These are phyloP conservation scores for Jacana jacana DNA, from an alignment of 2,113 vertebrate species.

Conservation along the genomic window DNA sequence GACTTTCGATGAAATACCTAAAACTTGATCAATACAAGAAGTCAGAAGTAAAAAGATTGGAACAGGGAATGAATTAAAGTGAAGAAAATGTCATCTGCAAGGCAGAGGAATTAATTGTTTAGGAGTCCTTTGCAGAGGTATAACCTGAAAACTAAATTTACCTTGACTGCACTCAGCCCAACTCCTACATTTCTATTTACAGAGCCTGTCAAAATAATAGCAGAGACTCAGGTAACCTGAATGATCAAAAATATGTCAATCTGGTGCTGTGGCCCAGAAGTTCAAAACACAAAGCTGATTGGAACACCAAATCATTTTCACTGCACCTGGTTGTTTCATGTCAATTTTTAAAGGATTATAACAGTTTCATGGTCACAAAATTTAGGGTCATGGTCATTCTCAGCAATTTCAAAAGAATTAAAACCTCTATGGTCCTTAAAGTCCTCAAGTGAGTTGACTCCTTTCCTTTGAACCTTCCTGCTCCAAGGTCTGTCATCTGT, in stretches of 20 bases:
- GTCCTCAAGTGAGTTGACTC: background rate
- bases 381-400: background rate
- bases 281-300: background rate
- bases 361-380: background rate
- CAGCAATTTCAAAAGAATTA: background rate
- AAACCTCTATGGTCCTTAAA: background rate
- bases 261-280: background rate
- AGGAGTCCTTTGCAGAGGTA: background rate
- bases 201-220: background rate
- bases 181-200: background rate
- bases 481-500: background rate
- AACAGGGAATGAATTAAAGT: background rate
- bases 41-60: background rate
- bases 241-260: background rate
- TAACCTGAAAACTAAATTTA: background rate
- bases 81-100: background rate
- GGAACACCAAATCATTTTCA: background rate
- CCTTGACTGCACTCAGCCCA: background rate
- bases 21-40: background rate
- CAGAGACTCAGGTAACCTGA: background rate
- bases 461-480: background rate
- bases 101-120: background rate
- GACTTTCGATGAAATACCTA: background rate
- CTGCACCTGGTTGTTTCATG: background rate
- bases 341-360: background rate